Evolutionary conservation across 2,888 invertebrate genomes (phyloP).

Genomic region (Drosophila meridionalis): DNA sequence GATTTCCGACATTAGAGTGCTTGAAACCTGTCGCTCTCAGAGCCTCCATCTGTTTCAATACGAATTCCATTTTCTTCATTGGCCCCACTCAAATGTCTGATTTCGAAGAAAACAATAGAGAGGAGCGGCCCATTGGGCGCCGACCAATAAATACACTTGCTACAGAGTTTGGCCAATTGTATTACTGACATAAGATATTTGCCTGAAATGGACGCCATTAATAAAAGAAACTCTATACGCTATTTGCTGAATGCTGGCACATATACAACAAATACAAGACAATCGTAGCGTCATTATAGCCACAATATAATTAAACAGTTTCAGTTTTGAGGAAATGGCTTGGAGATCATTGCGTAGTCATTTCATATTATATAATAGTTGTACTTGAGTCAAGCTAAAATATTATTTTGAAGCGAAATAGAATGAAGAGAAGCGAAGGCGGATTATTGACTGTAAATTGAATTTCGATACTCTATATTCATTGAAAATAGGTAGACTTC

Average conservation of each 20-base stretch:
- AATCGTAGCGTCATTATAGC: background rate
- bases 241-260: background rate
- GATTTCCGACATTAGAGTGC: slow-evolving; percentile 53
- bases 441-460: too few species aligned
- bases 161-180: background rate
- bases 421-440: background rate
- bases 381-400: background rate
- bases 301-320: slow-evolving; percentile 26
- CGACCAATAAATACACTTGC: background rate
- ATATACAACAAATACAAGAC: background rate
- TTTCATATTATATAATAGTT: background rate
- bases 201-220: background rate
- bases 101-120: slow-evolving; percentile 34
- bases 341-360: background rate
- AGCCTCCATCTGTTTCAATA: slow-evolving; percentile 22
- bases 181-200: background rate
- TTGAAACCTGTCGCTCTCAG: slow-evolving; percentile 43
- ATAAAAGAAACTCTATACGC: background rate
- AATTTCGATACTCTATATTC: too few species aligned
- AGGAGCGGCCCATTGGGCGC: background rate
- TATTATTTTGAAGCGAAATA: background rate
- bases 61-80: slow-evolving; percentile 32
- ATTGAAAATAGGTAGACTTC: too few species aligned
- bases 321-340: slow-evolving; percentile 1
- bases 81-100: slow-evolving; percentile 24